These are phyloP conservation scores for Plestiodon gilberti DNA, from an alignment of 2,113 vertebrate genomes.

Conservation along the genomic window DNA sequence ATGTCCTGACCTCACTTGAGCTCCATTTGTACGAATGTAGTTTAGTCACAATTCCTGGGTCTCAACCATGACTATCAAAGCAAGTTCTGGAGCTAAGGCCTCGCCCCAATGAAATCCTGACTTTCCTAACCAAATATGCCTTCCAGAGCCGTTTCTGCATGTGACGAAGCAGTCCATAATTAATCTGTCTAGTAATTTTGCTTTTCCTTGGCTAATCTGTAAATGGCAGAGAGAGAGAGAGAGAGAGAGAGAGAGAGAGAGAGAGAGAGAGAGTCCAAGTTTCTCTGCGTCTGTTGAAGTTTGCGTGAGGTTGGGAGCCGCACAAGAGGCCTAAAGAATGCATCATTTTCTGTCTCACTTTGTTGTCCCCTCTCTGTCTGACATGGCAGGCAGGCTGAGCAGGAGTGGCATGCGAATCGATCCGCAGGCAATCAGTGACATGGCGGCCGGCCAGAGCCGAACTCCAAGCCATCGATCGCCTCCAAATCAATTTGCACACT, in stretches of 20 bases:
- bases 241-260: not conserved
- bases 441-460: conserved; percentile 70
- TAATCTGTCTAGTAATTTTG: not conserved
- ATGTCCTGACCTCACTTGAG: too few species aligned
- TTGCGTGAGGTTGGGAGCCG: not conserved
- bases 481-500: conserved; percentile 80
- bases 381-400: conserved; percentile 76
- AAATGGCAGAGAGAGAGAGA: not conserved
- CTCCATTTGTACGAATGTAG: not conserved
- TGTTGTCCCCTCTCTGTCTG: conserved; percentile 66
- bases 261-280: conserved; percentile 1
- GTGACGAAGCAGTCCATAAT: not conserved
- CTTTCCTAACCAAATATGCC: not conserved
- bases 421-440: conserved; percentile 74
- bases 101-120: not conserved
- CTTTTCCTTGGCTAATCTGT: not conserved
- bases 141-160: not conserved
- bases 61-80: not conserved
- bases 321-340: conserved; percentile 60
- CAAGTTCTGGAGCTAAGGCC: not conserved
- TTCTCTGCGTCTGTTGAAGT: conserved; percentile 10
- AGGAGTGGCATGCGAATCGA: conserved; percentile 74
- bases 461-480: conserved; percentile 70
- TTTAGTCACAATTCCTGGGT: not conserved
- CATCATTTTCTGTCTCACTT: conserved; percentile 73